Conservation (phyloP, 2,113 vertebrate genomes). For the Nothocercus nigrocapillus region DNA sequence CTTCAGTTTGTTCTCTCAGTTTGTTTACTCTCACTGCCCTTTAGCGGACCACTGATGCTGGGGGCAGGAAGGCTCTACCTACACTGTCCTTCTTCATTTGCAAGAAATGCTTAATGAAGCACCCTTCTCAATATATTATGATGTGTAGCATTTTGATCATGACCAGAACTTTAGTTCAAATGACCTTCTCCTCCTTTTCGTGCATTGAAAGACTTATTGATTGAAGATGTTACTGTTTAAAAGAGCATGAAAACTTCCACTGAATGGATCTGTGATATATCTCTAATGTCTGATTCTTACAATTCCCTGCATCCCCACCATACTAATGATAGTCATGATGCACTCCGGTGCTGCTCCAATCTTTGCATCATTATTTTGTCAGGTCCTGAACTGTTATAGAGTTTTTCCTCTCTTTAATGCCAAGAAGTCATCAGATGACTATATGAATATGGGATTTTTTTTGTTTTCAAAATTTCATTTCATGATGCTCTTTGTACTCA, state of each 20-base stretch:
- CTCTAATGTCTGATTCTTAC: background rate
- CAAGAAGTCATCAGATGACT: background rate
- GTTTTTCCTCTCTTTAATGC: background rate
- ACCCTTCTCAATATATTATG: background rate
- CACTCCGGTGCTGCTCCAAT: background rate
- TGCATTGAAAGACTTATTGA: background rate
- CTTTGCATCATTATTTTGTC: background rate
- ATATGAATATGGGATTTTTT: background rate
- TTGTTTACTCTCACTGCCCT: background rate
- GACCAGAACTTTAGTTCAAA: background rate
- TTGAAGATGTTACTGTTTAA: background rate
- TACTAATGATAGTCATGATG: background rate
- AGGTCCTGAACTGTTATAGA: background rate
- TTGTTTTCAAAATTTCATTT: background rate
- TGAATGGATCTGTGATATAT: background rate
- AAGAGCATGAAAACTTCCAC: background rate
- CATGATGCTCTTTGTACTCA: accelerated
- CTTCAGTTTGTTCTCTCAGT: background rate
- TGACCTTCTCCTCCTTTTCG: background rate
- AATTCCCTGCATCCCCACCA: background rate
- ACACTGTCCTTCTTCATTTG: background rate
- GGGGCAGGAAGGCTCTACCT: background rate
- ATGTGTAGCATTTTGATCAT: background rate
- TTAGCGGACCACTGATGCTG: background rate
- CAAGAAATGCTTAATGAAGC: background rate